Base-by-base conservation (phyloP, 2,113 vertebrate genomes). In the Forbesichthys agassizii region DNA sequence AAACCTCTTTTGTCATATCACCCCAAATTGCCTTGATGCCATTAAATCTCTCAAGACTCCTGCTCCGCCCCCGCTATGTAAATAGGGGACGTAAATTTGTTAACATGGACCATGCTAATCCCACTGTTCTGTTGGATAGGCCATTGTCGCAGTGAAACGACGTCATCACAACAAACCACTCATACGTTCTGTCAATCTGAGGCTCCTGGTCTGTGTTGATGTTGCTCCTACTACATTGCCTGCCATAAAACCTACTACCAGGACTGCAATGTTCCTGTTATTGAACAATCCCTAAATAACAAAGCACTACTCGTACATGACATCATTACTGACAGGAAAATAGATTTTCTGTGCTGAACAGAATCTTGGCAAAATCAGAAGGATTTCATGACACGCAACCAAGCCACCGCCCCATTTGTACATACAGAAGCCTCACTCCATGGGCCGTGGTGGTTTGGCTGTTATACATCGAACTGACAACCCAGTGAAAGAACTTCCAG, bases 121-220 rank as follows among this genome's bases (percentile, higher is more conserved):
- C 51, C 12, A 13, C 51, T 53, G 51, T 53, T 53, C 51, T 60
- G 58, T 58, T 27, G 27, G 56, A 58, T 9, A 58, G 20, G 18
- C 20, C 11, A 16, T 3, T 12, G n/a, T 58, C 9, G 18, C 56
- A 58, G 18, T 58, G 16, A 27, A 10, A 59, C 12, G 33, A 59
- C 33, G 12, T 59, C 57, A 59, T 59, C 57, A 60, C 58, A 60
- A 60, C 58, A 60, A 60, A 60, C 33, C 58, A 36, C 58, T 46
- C 58, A 33, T 60, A 11, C 14, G 5, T 33, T n/a, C 5, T 60
- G 58, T 12, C 58, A 60, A 60, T 46, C 58, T 60, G 57, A 59
- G 57, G 57, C 20, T 11, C 11, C 33, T 59, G 57, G 11, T 36
- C 52, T 20, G 4, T n/a, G 7, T 18, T 56, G 52, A 16, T 20